A percentile compares a stretch with the other conserved stretches of the same genome.
Evolutionary conservation across 92 coral and sea anemone genomes (phyloP).

Genomic region (Siderastrea siderea): DNA sequence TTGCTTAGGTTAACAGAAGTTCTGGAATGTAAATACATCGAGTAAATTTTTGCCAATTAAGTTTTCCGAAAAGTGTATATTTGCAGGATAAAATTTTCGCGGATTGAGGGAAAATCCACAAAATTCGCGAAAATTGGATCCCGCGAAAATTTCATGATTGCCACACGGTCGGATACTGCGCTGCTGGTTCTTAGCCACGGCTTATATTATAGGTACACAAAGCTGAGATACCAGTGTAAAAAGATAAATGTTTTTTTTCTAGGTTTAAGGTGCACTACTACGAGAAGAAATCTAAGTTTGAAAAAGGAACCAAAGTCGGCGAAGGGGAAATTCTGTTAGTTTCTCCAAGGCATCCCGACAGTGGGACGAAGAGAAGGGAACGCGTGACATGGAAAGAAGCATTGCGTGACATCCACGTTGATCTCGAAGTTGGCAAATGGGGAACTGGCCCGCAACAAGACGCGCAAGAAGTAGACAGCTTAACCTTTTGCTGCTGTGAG

Average conservation of each 20-base stretch:
- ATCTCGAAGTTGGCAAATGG: conserved; percentile 63
- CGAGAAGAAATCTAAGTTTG: conserved; percentile 20
- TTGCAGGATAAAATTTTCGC: no score
- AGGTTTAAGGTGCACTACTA: conserved; percentile 69
- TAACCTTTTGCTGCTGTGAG: conserved; percentile 78
- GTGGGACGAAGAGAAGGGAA: conserved; percentile 1
- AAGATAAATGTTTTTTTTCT: background rate
- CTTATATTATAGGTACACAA: no score
- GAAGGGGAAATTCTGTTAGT: conserved; percentile 70
- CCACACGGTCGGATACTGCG: no score
- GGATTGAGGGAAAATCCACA: no score
- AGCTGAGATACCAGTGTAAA: background rate
- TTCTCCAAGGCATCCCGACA: conserved; percentile 54
- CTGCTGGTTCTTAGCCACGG: no score
- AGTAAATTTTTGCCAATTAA: no score
- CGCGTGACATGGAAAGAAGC: conserved; percentile 53
- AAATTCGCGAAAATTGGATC: no score
- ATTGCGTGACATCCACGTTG: conserved; percentile 60
- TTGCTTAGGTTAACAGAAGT: no score
- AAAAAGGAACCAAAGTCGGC: conserved; percentile 45
- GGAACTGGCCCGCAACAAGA: conserved; percentile 69
- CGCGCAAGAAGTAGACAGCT: conserved; percentile 51
- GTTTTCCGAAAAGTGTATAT: no score
- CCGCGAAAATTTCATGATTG: no score
- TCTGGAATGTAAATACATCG: no score